Conservation (phyloP, 2,888 invertebrate species). For the Pterostichus madidus region DNA sequence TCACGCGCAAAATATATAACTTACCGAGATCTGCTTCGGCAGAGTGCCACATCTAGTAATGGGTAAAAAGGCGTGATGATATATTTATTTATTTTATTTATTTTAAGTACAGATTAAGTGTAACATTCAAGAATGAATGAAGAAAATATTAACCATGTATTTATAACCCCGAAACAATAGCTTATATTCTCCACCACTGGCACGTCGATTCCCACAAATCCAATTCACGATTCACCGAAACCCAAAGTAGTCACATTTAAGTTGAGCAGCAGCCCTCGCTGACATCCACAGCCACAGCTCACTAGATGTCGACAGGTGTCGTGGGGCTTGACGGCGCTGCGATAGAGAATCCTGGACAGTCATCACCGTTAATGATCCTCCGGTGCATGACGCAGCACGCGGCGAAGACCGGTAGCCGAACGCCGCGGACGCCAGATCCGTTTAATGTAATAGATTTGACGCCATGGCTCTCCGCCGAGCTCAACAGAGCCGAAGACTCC, state of each 20-base stretch:
- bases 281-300: too few species aligned
- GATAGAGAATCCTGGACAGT: slow-evolving; percentile 49
- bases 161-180: too few species aligned
- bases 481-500: slow-evolving; percentile 4
- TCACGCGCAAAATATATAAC: too few species aligned
- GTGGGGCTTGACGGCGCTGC: slow-evolving; percentile 18
- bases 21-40: too few species aligned
- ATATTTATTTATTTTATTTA: too few species aligned
- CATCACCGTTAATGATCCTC: slow-evolving; percentile 63
- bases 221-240: slow-evolving; percentile 14
- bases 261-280: too few species aligned
- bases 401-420: slow-evolving; percentile 54
- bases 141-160: too few species aligned
- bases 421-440: slow-evolving; percentile 71
- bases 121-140: too few species aligned
- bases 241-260: slow-evolving; percentile 4
- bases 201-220: background rate
- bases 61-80: too few species aligned
- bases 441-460: slow-evolving; percentile 76
- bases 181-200: background rate
- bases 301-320: slow-evolving; percentile 44
- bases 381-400: slow-evolving; percentile 49
- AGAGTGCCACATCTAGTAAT: too few species aligned
- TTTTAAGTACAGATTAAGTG: too few species aligned
- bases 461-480: slow-evolving; percentile 71